Conservation (phyloP, 2,888 invertebrate species). For the Drosophila cyrtoloma region DNA sequence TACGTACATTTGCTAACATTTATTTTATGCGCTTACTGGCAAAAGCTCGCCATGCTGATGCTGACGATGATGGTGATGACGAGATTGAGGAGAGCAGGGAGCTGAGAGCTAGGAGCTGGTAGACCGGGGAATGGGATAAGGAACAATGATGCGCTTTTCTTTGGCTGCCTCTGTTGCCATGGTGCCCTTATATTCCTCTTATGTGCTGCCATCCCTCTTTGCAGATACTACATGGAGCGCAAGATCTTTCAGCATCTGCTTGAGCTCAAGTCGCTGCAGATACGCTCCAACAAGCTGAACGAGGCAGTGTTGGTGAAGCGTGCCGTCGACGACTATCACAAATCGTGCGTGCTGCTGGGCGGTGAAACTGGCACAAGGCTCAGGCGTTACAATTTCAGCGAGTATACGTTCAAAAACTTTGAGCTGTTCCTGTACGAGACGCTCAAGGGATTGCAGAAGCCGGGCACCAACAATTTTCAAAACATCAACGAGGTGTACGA, state of each 20-base stretch:
- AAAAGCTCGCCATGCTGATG: slow-evolving; percentile 18
- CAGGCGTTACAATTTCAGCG: slow-evolving; percentile 88
- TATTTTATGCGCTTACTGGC: slow-evolving; percentile 57
- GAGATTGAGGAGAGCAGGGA: slow-evolving; percentile 8
- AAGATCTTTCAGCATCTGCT: slow-evolving; percentile 97
- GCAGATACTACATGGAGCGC: slow-evolving; percentile 94
- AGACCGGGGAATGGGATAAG: not conserved
- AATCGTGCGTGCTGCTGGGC: slow-evolving; percentile 89
- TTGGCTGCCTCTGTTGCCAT: slow-evolving; percentile 11
- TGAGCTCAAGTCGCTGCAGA: slow-evolving; percentile 96
- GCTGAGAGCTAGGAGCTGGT: not conserved
- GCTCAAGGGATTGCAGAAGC: slow-evolving; percentile 91
- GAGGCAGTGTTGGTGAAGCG: slow-evolving; percentile 95
- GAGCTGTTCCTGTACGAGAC: slow-evolving; percentile 96
- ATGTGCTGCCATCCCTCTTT: slow-evolving; percentile 51
- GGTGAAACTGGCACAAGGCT: slow-evolving; percentile 85
- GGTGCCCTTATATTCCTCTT: not conserved
- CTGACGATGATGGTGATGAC: slow-evolving; percentile 9
- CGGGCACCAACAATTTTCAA: slow-evolving; percentile 88
- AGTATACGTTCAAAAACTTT: slow-evolving; percentile 91
- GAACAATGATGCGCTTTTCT: slow-evolving; percentile 44
- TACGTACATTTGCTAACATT: slow-evolving; percentile 73
- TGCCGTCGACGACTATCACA: slow-evolving; percentile 93
- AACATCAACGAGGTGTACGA: slow-evolving; percentile 88
- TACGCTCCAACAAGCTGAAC: slow-evolving; percentile 94